Evolutionary conservation across 1,140 invertebrate species (phyloP), one percentile per base, ranked within the genome.

Genomic region (Globodera rostochiensis): DNA sequence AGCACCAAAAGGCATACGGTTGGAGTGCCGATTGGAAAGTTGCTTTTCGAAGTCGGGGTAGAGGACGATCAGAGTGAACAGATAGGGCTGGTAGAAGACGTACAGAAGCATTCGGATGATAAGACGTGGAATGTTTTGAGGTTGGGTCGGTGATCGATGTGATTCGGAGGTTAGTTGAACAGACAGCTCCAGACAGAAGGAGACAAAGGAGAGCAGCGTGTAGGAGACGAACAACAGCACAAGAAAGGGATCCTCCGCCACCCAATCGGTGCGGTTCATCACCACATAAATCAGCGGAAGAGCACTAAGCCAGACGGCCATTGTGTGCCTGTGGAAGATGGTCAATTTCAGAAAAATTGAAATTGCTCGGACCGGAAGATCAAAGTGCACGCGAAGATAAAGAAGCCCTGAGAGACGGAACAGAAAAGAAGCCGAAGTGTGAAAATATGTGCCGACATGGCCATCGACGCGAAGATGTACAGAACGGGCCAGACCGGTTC

Each of bases 221-320:
- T 89, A 89, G 19, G 89, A 89, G 50, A 89, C 79, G 76, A 90
- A 89, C n/a, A 90, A 70, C 45, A 90, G 81, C 53, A 90, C 87
- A 5, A 84, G 77, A 79, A 89, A 89, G 25, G 84, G 82, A 76
- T 89, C 89, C 9, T 86, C 83, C 19, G 74, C 74, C 4, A 90
- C 25, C 11, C 73, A 75, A 9, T 70, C 77, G 4, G 85, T 83
- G 19, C 88, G 77, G 70, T 90, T 84, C 89, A 89, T 89, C 6
- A 86, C 80, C 13, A 86, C 60, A 76, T 87, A 88, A n/a, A 89
- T 79, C 60, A 89, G 78, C 25, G 89, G 89, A 46, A 89, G 71
- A 15, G 88, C 82, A 80, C 82, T 85, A 3, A 88, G 19, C 88
- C 88, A 89, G 3, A 90, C 89, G 25, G 78, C 50, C 73, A 80